Percentiles rank a stretch among this genome's conserved stretches.
These are phyloP conservation scores for Athrips mouffetella DNA, from an alignment of 2,888 invertebrate genomes.

Conservation along the genomic window DNA sequence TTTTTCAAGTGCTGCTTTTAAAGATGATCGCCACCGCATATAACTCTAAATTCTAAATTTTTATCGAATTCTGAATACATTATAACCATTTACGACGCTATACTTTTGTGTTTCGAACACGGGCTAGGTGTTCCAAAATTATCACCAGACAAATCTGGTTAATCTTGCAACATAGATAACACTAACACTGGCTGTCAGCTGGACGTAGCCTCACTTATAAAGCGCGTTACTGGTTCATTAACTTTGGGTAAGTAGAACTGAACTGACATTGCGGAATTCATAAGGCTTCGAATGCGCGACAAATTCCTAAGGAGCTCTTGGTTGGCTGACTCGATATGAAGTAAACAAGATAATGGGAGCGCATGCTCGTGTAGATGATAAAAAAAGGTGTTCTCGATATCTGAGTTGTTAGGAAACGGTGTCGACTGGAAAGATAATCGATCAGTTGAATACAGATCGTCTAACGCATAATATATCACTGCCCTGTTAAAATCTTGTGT, in stretches of 20 bases:
- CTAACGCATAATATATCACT: no score
- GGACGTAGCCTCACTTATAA: neutral
- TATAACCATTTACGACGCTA: no score
- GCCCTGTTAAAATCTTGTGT: no score
- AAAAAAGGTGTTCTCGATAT: neutral
- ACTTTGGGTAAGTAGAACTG: constrained; percentile 4
- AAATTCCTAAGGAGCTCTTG: neutral
- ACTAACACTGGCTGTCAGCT: constrained; percentile 1
- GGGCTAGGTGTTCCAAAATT: no score
- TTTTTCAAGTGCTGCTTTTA: no score
- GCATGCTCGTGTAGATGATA: no score
- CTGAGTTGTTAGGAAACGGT: neutral
- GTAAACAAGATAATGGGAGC: neutral
- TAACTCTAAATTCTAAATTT: no score
- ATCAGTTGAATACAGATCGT: no score
- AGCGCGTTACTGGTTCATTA: neutral
- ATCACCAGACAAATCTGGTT: neutral
- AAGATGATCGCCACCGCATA: no score
- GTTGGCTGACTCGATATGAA: constrained; percentile 2
- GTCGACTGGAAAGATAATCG: neutral
- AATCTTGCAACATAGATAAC: neutral
- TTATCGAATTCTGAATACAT: no score
- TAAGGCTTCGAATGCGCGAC: neutral
- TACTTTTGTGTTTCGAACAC: no score
- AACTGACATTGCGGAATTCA: neutral